These are phyloP conservation scores for Rhadinocentrus ornatus DNA, from an alignment of 2,797 vertebrate genomes.

Conservation along the genomic window DNA sequence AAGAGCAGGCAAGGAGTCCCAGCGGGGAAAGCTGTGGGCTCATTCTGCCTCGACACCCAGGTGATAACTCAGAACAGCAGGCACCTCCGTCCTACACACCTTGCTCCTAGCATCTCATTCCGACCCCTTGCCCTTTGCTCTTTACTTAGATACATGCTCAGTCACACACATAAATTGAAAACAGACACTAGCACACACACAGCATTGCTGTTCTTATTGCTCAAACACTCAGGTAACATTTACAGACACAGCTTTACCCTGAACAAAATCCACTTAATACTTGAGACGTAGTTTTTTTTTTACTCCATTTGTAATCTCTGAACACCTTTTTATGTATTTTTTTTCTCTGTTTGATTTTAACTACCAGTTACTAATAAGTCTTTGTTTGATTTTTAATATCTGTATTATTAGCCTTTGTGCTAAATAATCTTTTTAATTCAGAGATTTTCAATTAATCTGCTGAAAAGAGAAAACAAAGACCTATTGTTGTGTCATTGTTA, in stretches of 20 bases:
- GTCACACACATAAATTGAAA: constrained; percentile 40
- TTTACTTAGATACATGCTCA: constrained; percentile 63
- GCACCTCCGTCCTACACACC: constrained; percentile 70
- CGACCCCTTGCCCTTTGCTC: constrained; percentile 67
- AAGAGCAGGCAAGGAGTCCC: constrained; percentile 80
- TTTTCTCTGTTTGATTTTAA: constrained; percentile 54
- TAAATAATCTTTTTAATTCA: constrained; percentile 76
- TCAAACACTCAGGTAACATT: constrained; percentile 49
- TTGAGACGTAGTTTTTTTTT: constrained; percentile 21
- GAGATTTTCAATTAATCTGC: constrained; percentile 78
- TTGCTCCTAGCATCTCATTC: constrained; percentile 66
- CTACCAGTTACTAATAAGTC: constrained; percentile 53
- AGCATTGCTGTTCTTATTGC: constrained; percentile 13
- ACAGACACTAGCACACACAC: background rate
- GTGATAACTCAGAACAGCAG: constrained; percentile 82
- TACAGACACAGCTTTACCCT: constrained; percentile 29
- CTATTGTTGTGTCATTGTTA: constrained; percentile 76
- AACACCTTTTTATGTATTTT: constrained; percentile 49
- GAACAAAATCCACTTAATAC: constrained; percentile 28
- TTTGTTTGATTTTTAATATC: constrained; percentile 66
- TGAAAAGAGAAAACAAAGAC: constrained; percentile 75
- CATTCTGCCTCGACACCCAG: constrained; percentile 79
- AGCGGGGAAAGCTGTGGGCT: constrained; percentile 78
- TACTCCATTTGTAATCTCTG: constrained; percentile 48
- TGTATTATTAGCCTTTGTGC: constrained; percentile 73